phyloP scores from a whole-genome alignment of 2,888 invertebrate species.

The Agrochola lota region DNA sequence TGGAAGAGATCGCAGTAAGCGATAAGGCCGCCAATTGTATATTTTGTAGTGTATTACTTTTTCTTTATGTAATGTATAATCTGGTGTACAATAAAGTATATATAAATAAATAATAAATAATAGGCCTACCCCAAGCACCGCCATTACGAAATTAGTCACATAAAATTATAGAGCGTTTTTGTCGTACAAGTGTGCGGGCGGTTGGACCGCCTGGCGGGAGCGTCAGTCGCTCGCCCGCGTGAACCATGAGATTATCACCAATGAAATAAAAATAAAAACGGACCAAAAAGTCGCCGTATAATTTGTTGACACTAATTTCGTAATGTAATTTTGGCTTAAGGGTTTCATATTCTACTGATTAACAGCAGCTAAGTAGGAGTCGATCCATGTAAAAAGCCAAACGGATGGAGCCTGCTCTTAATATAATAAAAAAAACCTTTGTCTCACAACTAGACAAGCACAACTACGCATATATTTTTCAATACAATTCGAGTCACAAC shows the following conservation, averaged over 20 bases:
- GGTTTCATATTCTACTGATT: neutral
- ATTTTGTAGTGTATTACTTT: too few relatives aligned
- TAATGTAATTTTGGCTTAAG: neutral
- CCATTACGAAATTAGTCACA: too few relatives aligned
- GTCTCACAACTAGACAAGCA: neutral
- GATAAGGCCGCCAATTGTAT: too few relatives aligned
- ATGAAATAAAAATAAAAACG: too few relatives aligned
- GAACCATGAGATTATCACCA: neutral
- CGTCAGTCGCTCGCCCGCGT: neutral
- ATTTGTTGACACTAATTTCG: neutral
- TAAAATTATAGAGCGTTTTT: too few relatives aligned
- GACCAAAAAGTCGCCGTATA: neutral
- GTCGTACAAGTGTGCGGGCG: neutral
- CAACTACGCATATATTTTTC: neutral
- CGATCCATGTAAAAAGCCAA: neutral
- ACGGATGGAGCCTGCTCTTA: neutral
- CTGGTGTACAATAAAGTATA: too few relatives aligned
- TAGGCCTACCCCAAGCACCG: too few relatives aligned
- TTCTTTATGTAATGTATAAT: too few relatives aligned
- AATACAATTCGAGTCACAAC: constrained; percentile 16
- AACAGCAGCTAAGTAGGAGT: neutral
- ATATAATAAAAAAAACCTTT: neutral
- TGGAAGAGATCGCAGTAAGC: too few relatives aligned
- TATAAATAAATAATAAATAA: too few relatives aligned
- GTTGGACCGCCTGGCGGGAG: neutral